Evolutionary conservation across 2,797 vertebrate genomes (phyloP).

Genomic region (Rhodeus uyekii): DNA sequence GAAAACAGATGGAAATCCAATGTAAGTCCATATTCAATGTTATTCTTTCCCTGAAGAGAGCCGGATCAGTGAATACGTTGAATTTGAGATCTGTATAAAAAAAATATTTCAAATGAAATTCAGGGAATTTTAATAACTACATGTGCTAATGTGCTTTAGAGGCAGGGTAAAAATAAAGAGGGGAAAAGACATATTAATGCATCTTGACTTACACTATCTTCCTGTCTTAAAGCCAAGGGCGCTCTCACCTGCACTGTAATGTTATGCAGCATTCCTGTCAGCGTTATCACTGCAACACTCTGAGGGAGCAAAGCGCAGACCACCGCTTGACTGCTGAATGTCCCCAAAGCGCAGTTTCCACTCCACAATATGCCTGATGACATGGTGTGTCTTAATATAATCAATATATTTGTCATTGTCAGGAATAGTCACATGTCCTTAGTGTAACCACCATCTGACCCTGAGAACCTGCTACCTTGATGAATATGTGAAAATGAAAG

Average conservation of each 20-base stretch:
- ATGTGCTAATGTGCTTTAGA: neutral
- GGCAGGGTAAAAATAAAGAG: neutral
- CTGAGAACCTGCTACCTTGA: neutral
- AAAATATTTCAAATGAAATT: neutral
- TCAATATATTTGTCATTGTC: slow-evolving; percentile 27
- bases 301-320: slow-evolving; percentile 15
- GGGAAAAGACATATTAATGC: slow-evolving; percentile 1
- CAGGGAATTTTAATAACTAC: neutral
- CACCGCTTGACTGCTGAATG: slow-evolving; percentile 22
- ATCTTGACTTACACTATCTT: slow-evolving; percentile 5
- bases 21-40: neutral
- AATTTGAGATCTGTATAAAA: neutral
- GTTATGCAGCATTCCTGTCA: slow-evolving; percentile 28
- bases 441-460: neutral
- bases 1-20: neutral
- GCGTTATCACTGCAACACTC: slow-evolving; percentile 22
- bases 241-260: slow-evolving; percentile 16
- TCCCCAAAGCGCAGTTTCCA: neutral
- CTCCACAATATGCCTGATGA: neutral
- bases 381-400: neutral
- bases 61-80: neutral
- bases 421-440: neutral
- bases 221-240: slow-evolving; percentile 18
- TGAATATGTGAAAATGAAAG: neutral
- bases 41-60: neutral